Percentiles rank a stretch among this genome's conserved stretches.
These are phyloP conservation scores for Pitta sordida DNA, from an alignment of 2,113 vertebrate genomes.

Conservation along the genomic window DNA sequence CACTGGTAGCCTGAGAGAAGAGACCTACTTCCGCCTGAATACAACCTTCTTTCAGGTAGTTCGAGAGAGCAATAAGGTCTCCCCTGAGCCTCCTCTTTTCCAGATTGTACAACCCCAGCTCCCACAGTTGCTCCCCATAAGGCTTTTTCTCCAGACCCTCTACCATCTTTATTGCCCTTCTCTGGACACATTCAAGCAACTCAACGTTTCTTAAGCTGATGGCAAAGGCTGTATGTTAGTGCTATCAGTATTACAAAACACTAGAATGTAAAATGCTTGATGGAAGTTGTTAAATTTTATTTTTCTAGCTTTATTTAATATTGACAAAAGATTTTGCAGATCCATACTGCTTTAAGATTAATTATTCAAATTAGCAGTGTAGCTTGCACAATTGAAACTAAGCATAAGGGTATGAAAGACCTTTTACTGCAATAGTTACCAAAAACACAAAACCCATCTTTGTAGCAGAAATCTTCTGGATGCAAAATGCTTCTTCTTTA, in stretches of 20 bases:
- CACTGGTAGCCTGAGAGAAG: too few species aligned
- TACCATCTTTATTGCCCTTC: too few species aligned
- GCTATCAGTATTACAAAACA: not conserved
- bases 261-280: conserved; percentile 22
- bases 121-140: too few species aligned
- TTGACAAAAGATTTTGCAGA: conserved; percentile 31
- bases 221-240: conserved; percentile 13
- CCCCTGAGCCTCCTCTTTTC: too few species aligned
- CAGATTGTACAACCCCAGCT: too few species aligned
- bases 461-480: not conserved
- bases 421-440: not conserved
- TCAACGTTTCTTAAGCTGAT: too few species aligned
- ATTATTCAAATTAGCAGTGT: not conserved
- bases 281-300: conserved; percentile 15
- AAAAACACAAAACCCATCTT: not conserved
- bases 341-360: conserved; percentile 12
- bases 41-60: too few species aligned
- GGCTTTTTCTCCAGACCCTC: too few species aligned
- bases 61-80: too few species aligned
- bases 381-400: not conserved
- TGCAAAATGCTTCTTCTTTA: not conserved
- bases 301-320: conserved; percentile 31
- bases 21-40: too few species aligned
- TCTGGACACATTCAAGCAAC: too few species aligned
- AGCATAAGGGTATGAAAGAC: not conserved